Evolutionary conservation across 2,888 invertebrate species (phyloP).

Genomic region (Malacosoma neustria): DNA sequence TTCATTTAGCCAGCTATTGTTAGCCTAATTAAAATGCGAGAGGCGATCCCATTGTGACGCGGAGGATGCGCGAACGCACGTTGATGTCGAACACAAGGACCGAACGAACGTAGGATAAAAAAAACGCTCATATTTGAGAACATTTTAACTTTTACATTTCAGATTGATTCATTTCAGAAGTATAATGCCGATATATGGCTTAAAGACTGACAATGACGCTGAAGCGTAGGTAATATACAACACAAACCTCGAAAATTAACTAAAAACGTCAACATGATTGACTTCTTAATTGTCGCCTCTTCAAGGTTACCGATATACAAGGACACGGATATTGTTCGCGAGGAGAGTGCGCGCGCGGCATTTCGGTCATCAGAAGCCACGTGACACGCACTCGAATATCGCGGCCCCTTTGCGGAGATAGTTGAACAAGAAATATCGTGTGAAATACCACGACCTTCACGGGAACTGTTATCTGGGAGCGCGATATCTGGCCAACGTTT

Average conservation of each 20-base stretch:
- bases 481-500: slow-evolving; percentile 47
- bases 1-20: slow-evolving; percentile 55
- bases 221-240: slow-evolving; percentile 11
- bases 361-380: slow-evolving; percentile 24
- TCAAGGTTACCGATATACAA: slow-evolving; percentile 15
- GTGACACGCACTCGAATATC: slow-evolving; percentile 32
- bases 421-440: slow-evolving; percentile 25
- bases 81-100: slow-evolving; percentile 54
- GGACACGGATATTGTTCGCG: slow-evolving; percentile 14
- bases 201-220: slow-evolving; percentile 1
- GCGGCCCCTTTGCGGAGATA: slow-evolving; percentile 15
- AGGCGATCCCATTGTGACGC: slow-evolving; percentile 33
- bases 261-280: slow-evolving; percentile 17
- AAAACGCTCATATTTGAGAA: too few relatives aligned
- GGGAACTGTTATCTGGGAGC: slow-evolving; percentile 43
- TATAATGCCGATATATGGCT: too few relatives aligned
- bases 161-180: too few relatives aligned
- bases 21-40: slow-evolving; percentile 58
- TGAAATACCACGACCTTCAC: slow-evolving; percentile 31
- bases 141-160: too few relatives aligned
- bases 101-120: slow-evolving; percentile 12
- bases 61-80: slow-evolving; percentile 44
- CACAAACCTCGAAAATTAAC: slow-evolving; percentile 12
- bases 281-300: slow-evolving; percentile 11
- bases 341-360: slow-evolving; percentile 14